These are phyloP conservation scores for Grammomys dolichurus DNA, from an alignment of 2,113 vertebrate species.

Conservation along the genomic window DNA sequence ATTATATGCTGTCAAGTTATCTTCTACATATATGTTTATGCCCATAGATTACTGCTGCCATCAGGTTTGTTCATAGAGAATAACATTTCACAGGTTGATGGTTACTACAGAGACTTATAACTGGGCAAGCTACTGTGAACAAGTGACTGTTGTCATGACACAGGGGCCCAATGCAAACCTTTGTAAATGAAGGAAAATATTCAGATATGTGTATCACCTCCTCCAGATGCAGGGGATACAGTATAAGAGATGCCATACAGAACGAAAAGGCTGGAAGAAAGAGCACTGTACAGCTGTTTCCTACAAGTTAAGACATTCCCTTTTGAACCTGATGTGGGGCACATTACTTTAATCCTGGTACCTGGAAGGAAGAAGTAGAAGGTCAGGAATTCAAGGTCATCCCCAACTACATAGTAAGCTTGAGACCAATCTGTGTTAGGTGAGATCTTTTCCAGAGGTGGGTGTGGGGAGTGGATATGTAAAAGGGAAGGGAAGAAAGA, in stretches of 20 bases:
- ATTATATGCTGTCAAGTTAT: not conserved
- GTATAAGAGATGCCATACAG: not conserved
- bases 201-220: not conserved
- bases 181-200: not conserved
- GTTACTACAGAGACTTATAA: not conserved
- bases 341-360: not conserved
- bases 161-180: not conserved
- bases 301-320: not conserved
- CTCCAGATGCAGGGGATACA: not conserved
- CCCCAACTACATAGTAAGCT: not conserved
- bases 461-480: not conserved
- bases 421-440: not conserved
- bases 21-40: not conserved
- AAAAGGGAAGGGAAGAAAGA: not conserved
- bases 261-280: not conserved
- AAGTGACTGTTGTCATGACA: not conserved
- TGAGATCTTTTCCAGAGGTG: not conserved
- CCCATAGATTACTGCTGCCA: not conserved
- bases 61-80: not conserved
- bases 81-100: not conserved
- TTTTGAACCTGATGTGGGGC: not conserved
- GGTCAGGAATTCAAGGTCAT: not conserved
- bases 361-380: not conserved
- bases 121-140: not conserved
- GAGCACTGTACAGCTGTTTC: not conserved